Base-by-base conservation (phyloP, 2,888 invertebrate genomes). In the Rhagophthalmus giganteus region DNA sequence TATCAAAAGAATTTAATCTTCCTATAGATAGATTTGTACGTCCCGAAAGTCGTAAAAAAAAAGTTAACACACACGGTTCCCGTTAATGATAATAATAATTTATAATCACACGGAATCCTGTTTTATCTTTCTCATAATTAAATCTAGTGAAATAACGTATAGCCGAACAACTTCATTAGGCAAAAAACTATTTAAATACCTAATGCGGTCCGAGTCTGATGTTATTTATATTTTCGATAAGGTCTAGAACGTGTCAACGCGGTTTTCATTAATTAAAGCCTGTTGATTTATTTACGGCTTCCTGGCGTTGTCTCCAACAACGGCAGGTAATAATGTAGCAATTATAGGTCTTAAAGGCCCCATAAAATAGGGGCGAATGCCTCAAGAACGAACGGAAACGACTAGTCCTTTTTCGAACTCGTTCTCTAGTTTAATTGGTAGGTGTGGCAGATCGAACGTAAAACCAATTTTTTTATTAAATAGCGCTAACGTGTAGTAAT, bases 251-350 rank as follows among this genome's bases (percentile, higher is more conserved):
- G 49, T 54, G 58, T 56, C 52, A 52, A 51, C 54, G 40, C 40
- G 52, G 56, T 44, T 56, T 49, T 47, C 56, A 58, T 58, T 58
- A 58, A 58, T 58, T 58, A 58, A 52, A 56, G 30, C 35, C 14
- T 30, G 28, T 39, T 54, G 56, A 58, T 56, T 58, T 58, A 60
- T 58, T 52, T 58, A 55, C 50, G 45, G 58, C 55, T 57, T 56
- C 56, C 56, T 57, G 58, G 48, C 49, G 54, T 47, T 50, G 44
- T 42, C 49, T 38, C 44, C 46, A 28, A 50, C 49, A 34, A 52
- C 37, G 37, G 42, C 56, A 60, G 58, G 58, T 60, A 60, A 58
- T 58, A 58, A 58, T 58, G 54, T 47, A 56, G 49, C 57, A 52
- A 56, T 59, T 57, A 59, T 55, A 53, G 57, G 42, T 55, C 59